phyloP scores from a whole-genome alignment of 2,797 vertebrate species.

The Hyperoplus immaculatus region DNA sequence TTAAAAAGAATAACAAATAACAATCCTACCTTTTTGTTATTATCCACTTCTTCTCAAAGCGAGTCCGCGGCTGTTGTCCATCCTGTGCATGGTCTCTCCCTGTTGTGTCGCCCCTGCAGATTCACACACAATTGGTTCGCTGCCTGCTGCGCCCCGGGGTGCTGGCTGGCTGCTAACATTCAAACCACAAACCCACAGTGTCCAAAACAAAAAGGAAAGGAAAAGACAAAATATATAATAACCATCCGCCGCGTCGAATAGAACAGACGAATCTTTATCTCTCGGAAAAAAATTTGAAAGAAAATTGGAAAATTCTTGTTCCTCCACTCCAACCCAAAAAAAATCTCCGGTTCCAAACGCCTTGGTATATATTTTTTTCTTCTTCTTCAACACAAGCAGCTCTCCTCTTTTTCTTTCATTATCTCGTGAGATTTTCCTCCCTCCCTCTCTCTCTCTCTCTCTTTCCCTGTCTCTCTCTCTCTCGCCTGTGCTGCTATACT shows the following conservation, averaged over 20 bases:
- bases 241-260: conserved; percentile 39
- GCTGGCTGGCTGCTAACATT: conserved; percentile 51
- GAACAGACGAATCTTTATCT: conserved; percentile 18
- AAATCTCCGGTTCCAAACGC: conserved; percentile 57
- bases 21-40: conserved; percentile 61
- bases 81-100: conserved; percentile 74
- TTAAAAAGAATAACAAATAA: too few relatives aligned
- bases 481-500: conserved; percentile 60
- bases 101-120: conserved; percentile 76
- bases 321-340: conserved; percentile 37
- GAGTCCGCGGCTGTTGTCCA: conserved; percentile 70
- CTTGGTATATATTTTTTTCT: conserved; percentile 49
- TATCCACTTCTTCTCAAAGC: conserved; percentile 71
- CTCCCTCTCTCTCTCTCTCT: conserved; percentile 89
- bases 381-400: conserved; percentile 74
- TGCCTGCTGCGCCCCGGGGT: conserved; percentile 76
- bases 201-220: conserved; percentile 20
- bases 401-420: conserved; percentile 85
- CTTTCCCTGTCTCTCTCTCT: conserved; percentile 73
- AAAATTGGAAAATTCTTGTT: conserved; percentile 30
- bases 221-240: too few relatives aligned
- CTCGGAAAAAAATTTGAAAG: too few relatives aligned
- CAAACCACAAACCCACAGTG: conserved; percentile 59
- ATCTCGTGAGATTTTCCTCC: conserved; percentile 86
- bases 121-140: conserved; percentile 78